Evolutionary conservation across 30 jellyfish, hydroid and myxozoan species (phyloP).

Genomic region (Aurelia sp.): DNA sequence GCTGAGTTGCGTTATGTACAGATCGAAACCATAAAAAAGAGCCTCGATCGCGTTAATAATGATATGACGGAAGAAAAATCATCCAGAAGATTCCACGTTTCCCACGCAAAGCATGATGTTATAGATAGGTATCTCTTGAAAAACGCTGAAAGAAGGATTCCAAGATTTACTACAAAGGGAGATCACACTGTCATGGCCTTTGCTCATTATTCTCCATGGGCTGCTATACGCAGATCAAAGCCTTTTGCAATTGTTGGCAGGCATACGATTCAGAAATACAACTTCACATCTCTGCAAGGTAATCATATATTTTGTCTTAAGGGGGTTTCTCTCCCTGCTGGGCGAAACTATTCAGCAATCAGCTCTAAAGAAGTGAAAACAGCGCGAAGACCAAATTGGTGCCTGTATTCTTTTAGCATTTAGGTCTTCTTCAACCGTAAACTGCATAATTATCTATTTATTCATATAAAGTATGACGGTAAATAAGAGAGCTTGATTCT

Average conservation of each 20-base stretch:
- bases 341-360: too few species aligned
- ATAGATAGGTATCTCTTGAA: background rate
- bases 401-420: too few species aligned
- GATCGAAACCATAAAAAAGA: background rate
- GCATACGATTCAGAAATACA: background rate
- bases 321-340: too few species aligned
- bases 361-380: too few species aligned
- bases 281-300: background rate
- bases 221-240: slow-evolving; percentile 8
- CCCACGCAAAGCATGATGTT: background rate
- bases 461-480: too few species aligned
- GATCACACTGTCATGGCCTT: slow-evolving; percentile 30
- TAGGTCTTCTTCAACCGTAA: too few species aligned
- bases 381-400: too few species aligned
- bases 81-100: background rate
- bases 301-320: background rate
- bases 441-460: too few species aligned
- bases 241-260: background rate
- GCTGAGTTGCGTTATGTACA: slow-evolving; percentile 31
- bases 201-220: slow-evolving; percentile 61
- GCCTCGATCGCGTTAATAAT: slow-evolving; percentile 4
- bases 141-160: slow-evolving; percentile 11
- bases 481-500: too few species aligned
- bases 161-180: slow-evolving; percentile 13
- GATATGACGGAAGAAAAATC: background rate